Percentiles rank a stretch among this genome's conserved stretches.
Evolutionary conservation across 2,113 vertebrate genomes (phyloP).

Genomic region (Synchiropus splendidus): DNA sequence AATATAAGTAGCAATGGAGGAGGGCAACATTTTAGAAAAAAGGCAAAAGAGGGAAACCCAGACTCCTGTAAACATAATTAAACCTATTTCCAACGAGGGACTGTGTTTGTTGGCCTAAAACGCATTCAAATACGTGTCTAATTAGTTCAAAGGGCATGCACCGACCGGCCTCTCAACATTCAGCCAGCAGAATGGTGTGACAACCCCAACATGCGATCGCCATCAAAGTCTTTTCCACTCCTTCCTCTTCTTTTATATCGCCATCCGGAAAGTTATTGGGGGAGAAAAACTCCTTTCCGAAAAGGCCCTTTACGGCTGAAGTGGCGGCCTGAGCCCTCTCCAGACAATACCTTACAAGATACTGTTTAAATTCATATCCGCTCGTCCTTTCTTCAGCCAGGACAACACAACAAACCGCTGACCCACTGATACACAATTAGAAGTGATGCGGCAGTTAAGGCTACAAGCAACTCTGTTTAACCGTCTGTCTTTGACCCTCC

Average conservation of each 20-base stretch:
- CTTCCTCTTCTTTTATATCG: slow-evolving; percentile 58
- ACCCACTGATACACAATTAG: slow-evolving; percentile 73
- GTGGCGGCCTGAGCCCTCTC: slow-evolving; percentile 61
- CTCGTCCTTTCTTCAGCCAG: slow-evolving; percentile 57
- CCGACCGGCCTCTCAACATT: slow-evolving; percentile 30
- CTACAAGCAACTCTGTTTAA: slow-evolving; percentile 72
- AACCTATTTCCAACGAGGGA: too few relatives aligned
- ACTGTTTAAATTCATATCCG: slow-evolving; percentile 77
- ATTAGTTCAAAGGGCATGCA: slow-evolving; percentile 46
- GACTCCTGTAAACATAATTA: too few relatives aligned
- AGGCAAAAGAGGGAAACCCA: too few relatives aligned
- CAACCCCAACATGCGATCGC: slow-evolving; percentile 53
- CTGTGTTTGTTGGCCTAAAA: too few relatives aligned
- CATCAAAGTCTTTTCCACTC: slow-evolving; percentile 57
- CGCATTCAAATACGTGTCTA: slow-evolving; percentile 45
- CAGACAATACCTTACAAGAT: slow-evolving; percentile 70
- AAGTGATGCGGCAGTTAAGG: slow-evolving; percentile 73
- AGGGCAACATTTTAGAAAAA: too few relatives aligned
- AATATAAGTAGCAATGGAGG: too few relatives aligned
- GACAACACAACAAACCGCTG: slow-evolving; percentile 71
- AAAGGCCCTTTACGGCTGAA: slow-evolving; percentile 60
- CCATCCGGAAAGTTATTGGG: slow-evolving; percentile 53
- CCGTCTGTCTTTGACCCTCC: slow-evolving; percentile 69
- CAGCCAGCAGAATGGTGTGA: slow-evolving; percentile 41
- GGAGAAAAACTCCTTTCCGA: slow-evolving; percentile 39